A percentile compares a stretch with the other conserved stretches of the same genome.
Conservation (phyloP, 2,113 vertebrate genomes). For the Eublepharis macularius region DNA sequence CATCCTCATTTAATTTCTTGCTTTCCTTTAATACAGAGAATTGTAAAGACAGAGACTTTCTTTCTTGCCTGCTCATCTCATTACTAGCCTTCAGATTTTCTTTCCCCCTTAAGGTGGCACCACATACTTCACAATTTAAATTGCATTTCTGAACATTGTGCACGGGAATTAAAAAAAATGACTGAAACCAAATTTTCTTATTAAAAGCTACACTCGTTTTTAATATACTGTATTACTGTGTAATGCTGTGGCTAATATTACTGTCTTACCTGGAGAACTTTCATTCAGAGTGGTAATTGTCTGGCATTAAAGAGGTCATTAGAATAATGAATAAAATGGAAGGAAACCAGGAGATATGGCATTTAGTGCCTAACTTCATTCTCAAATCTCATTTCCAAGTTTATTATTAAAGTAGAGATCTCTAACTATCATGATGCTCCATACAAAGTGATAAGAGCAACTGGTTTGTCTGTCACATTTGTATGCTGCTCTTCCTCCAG, state of each 20-base stretch:
- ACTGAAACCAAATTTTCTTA: background rate
- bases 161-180: background rate
- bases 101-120: background rate
- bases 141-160: background rate
- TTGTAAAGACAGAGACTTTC: background rate
- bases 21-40: background rate
- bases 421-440: background rate
- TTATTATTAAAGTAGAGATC: slow-evolving; percentile 9
- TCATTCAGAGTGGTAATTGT: slow-evolving; percentile 24
- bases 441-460: background rate
- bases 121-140: background rate
- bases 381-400: background rate
- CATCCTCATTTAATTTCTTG: background rate
- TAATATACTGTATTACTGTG: background rate
- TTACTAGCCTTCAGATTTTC: background rate
- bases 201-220: background rate
- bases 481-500: no score
- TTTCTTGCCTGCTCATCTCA: background rate
- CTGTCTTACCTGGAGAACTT: slow-evolving; percentile 1
- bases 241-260: background rate
- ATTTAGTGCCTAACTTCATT: background rate
- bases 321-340: slow-evolving; percentile 17
- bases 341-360: background rate
- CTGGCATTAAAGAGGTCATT: slow-evolving; percentile 38
- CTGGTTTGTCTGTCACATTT: no score